Evolutionary conservation across 2,113 vertebrate genomes (phyloP).

Genomic region (Chloropsis hardwickii): DNA sequence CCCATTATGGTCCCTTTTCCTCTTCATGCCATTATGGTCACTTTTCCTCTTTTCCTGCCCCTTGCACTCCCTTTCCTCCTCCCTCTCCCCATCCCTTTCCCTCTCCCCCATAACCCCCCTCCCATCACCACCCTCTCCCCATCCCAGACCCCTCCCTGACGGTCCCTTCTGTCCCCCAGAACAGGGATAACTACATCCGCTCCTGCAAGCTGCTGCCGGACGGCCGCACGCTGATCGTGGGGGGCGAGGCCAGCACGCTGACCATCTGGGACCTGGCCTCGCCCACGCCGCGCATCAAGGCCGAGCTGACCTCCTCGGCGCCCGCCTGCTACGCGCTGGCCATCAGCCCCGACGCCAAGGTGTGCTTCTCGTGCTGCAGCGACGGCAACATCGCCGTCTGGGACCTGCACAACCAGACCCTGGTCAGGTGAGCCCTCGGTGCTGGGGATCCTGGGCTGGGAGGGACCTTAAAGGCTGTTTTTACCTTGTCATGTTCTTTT

Average conservation of each 20-base stretch:
- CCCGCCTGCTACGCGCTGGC: slow-evolving; percentile 95
- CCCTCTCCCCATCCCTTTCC: not conserved
- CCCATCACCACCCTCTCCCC: too few species aligned
- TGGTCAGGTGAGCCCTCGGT: slow-evolving; percentile 83
- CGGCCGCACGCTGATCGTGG: slow-evolving; percentile 94
- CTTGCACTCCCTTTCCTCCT: not conserved
- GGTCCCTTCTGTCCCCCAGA: slow-evolving; percentile 67
- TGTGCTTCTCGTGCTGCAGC: slow-evolving; percentile 97
- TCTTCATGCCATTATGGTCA: too few species aligned
- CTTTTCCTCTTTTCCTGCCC: fast-evolving
- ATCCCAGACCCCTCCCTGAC: not conserved
- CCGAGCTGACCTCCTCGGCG: slow-evolving; percentile 92
- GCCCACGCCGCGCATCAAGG: slow-evolving; percentile 93
- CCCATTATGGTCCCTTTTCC: too few species aligned
- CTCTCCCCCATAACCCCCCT: too few species aligned
- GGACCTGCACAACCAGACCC: slow-evolving; percentile 97
- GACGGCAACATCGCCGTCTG: slow-evolving; percentile 97
- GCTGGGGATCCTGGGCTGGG: not conserved
- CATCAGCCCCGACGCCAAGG: slow-evolving; percentile 97
- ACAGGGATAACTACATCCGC: slow-evolving; percentile 97
- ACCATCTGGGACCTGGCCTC: slow-evolving; percentile 98
- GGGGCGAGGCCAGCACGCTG: slow-evolving; percentile 92
- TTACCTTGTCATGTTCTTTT: fast-evolving
- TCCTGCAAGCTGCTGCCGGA: slow-evolving; percentile 96
- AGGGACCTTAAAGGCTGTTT: fast-evolving